These are phyloP conservation scores for Scopus umbretta DNA, from an alignment of 2,113 vertebrate genomes.

Conservation along the genomic window DNA sequence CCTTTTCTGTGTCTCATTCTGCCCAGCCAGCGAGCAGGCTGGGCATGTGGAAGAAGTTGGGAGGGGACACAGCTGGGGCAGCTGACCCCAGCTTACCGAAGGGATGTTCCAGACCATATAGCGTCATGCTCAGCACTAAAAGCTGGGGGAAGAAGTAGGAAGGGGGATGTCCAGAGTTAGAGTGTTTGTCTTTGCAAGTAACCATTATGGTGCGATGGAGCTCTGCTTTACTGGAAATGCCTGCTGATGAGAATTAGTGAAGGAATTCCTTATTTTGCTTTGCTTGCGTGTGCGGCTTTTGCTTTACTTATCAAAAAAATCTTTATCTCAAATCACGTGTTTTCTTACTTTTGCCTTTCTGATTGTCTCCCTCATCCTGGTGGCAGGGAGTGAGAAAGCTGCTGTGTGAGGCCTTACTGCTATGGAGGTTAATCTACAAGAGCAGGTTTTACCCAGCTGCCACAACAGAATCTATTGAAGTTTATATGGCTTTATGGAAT, in stretches of 20 bases:
- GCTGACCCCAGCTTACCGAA: background rate
- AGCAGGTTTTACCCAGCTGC: background rate
- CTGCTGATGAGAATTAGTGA: background rate
- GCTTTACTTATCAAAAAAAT: background rate
- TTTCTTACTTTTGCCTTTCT: background rate
- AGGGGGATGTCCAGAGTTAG: background rate
- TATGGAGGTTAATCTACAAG: background rate
- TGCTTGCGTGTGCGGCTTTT: background rate
- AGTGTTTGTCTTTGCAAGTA: background rate
- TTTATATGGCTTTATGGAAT: background rate
- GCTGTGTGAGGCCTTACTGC: background rate
- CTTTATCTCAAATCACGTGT: background rate
- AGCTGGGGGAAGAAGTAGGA: background rate
- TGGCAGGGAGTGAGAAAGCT: accelerated
- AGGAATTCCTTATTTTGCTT: background rate
- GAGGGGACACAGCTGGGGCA: too few species aligned
- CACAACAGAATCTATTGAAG: background rate
- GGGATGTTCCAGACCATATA: background rate
- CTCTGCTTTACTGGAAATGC: background rate
- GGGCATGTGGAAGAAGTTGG: background rate
- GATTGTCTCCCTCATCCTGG: background rate
- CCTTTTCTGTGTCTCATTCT: background rate
- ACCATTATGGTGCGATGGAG: accelerated
- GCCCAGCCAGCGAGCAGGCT: background rate
- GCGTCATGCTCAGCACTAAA: background rate